A percentile compares a stretch with the other conserved stretches of the same genome.
phyloP scores from a whole-genome alignment of 2,797 vertebrate genomes.

The Sternotherus odoratus region DNA sequence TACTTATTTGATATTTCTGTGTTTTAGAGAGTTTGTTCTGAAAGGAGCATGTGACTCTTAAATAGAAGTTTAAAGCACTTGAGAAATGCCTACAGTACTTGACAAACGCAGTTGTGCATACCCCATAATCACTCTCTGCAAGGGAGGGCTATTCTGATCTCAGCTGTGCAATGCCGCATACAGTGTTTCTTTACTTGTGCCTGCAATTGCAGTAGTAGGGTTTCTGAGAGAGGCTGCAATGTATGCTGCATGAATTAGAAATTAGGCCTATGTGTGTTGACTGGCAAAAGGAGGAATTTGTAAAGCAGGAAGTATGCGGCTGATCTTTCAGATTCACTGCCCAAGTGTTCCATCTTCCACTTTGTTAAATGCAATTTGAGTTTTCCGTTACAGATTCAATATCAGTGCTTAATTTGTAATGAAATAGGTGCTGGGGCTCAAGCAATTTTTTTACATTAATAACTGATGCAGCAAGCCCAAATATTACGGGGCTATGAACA shows the following conservation, averaged over 20 bases:
- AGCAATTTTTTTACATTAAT: too few species aligned
- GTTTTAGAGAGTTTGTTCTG: slow-evolving; percentile 32
- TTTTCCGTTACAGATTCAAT: neutral
- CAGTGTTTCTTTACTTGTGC: neutral
- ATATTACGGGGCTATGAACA: too few species aligned
- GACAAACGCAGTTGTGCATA: slow-evolving; percentile 54
- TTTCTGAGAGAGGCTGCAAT: neutral
- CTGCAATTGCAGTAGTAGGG: neutral
- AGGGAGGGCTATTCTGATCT: neutral
- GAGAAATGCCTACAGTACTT: slow-evolving; percentile 7
- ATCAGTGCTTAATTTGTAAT: too few species aligned
- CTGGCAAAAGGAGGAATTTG: neutral
- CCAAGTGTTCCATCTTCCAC: neutral
- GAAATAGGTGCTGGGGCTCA: too few species aligned
- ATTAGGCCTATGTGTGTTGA: accelerated
- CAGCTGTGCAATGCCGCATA: slow-evolving; percentile 21
- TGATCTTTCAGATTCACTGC: neutral
- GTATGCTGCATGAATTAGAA: neutral
- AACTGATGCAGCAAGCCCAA: too few species aligned
- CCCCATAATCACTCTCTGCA: slow-evolving; percentile 49
- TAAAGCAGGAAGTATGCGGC: neutral
- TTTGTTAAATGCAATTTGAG: neutral
- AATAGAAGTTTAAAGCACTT: slow-evolving; percentile 52
- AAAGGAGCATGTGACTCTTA: slow-evolving; percentile 1
- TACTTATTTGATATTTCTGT: slow-evolving; percentile 47